Evolutionary conservation across 1,140 invertebrate genomes (phyloP).

Genomic region (Bombus confusus): DNA sequence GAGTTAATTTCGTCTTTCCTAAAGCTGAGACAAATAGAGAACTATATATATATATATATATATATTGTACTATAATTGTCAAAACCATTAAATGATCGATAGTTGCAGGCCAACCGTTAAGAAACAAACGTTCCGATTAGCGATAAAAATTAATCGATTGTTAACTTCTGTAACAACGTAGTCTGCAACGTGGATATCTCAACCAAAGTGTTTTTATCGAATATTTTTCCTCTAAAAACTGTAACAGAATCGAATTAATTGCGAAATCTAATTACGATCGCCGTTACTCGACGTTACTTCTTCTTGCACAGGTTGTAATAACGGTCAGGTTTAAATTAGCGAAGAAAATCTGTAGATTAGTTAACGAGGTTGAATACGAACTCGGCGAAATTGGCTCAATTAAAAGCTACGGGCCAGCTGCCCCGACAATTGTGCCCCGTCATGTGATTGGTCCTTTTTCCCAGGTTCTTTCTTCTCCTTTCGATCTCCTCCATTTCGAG

Average conservation of each 20-base stretch:
- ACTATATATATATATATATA: no score
- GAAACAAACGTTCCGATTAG: background rate
- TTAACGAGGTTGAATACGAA: slow-evolving; percentile 72
- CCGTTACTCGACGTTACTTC: slow-evolving; percentile 1
- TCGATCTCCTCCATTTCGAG: slow-evolving; percentile 69
- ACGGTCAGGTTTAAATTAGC: slow-evolving; percentile 68
- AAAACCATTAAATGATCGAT: no score
- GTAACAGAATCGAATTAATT: background rate
- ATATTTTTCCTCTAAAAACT: background rate
- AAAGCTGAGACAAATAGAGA: no score
- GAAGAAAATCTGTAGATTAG: slow-evolving; percentile 76
- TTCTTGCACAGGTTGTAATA: slow-evolving; percentile 10
- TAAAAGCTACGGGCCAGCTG: slow-evolving; percentile 73
- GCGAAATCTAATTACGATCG: slow-evolving; percentile 14
- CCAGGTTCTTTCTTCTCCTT: slow-evolving; percentile 67
- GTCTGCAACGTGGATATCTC: background rate
- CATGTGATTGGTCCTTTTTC: slow-evolving; percentile 73
- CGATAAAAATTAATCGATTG: background rate
- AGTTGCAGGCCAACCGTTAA: no score
- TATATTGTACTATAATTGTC: no score
- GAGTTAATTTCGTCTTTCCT: no score
- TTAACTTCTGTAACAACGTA: no score
- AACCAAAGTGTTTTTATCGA: background rate
- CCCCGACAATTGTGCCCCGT: slow-evolving; percentile 69
- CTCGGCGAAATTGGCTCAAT: slow-evolving; percentile 75